Base-by-base conservation (phyloP, 1,140 invertebrate species). In the Hyposmocoma kahamanoa region DNA sequence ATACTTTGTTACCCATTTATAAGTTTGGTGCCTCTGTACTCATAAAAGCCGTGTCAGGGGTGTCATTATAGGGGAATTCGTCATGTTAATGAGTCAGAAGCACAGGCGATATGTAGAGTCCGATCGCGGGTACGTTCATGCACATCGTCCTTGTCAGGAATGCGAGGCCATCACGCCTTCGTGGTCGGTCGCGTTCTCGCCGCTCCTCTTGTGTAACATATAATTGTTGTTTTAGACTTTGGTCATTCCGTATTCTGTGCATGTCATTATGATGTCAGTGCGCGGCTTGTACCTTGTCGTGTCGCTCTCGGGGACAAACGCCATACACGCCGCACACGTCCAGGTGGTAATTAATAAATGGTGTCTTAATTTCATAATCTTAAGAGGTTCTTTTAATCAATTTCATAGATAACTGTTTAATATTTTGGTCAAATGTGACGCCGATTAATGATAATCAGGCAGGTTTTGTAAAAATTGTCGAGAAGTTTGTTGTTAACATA, bases 131-230 rank as follows among this genome's bases (percentile, higher is more conserved):
- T 56, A 64, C 61, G 51, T 56, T 58, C 62, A 67, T 69, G 57
- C 60, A 56, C 42, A 66, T 74, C 84, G 84, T 85, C 84, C 84
- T 86, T 86, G 84, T 56, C 57, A 77, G 73, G 84, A 86, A 86
- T 86, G 84, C 77, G 82, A 85, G 84, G 84, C 68, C 77, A 72
- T 54, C 62, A 62, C 72, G 74, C 65, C 56, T 66, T 67, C 62
- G 61, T 67, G 58, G 59, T 60, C 69, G 67, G 63, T 63, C 63
- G 68, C 59, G 71, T 62, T 66, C 64, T 69, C 68, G 65, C 42
- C 55, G 59, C 68, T 71, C 72, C 65, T 76, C 76, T 79, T 72
- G 69, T 78, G 62, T 62, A 72, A 74, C 62, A 72, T n/a, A n/a
- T 68, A 67, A 63, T 73, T 62, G 62, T 74, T 70, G 53, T 64